Base-by-base conservation (phyloP, 2,888 invertebrate species). In the Priocnemis perturbator region DNA sequence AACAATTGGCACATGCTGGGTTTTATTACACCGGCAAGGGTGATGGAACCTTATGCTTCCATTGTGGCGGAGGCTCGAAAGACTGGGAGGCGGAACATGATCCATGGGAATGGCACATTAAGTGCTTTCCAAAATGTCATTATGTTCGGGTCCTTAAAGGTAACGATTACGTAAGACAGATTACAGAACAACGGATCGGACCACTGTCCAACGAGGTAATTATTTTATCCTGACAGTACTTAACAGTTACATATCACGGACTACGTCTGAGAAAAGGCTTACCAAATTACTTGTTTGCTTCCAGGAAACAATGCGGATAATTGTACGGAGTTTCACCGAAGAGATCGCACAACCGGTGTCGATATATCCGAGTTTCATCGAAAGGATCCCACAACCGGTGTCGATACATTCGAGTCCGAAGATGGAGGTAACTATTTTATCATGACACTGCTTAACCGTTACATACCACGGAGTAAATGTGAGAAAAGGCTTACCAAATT, bases 101-200 rank as follows among this genome's bases (percentile, higher is more conserved):
- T 78, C 97, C 98, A 0, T 98, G 98, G 97, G 94, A 95, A 77
- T 97, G 98, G 87, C 98, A 98, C 89, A 97, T 97, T 0, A 91
- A 94, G 44, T 98, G 97, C 97, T 96, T 96, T 86, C 92, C 94
- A n/a, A 93, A 94, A 67, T 98, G 98, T 86, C 93, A 93, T 19
- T 98, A 93, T 89, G 92, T 98, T 5, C 91, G 93, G 71, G 90
- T 95, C 67, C 94, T 94, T 71, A 97, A 97, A 87, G 97, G 97
- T 5, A 92, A 93, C 67, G 92, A 93, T 3, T 98, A 93, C 87
- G 93, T 97, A 48, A 93, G 93, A 82, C 90, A 91, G 77, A 92
- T 93, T 37, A 91, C 91, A 60, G 90, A 92, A 19, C 91, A 92
- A 63, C 86, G 89, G 52, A 90, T 85, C 62, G 73, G 83, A 14